Conservation (phyloP, 2,113 vertebrate species). For the Hystrix brachyura region DNA sequence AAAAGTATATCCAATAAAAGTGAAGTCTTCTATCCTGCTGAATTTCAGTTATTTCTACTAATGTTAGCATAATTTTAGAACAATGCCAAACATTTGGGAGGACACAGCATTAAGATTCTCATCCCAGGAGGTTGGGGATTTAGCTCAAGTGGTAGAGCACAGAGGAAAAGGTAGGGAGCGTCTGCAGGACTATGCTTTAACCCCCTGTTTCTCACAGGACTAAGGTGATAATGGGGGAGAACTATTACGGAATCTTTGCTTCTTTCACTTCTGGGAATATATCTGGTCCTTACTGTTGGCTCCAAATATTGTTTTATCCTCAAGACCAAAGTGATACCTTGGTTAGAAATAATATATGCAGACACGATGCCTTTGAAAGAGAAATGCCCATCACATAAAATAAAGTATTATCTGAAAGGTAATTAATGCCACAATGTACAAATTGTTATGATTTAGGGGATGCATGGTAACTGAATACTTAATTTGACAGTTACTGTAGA, state of each 20-base stretch:
- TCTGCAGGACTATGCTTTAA: neutral
- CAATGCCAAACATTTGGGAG: conserved; percentile 43
- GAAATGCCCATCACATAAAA: conserved; percentile 45
- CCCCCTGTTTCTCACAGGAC: neutral
- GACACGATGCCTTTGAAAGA: conserved; percentile 51
- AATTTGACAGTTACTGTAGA: conserved; percentile 56
- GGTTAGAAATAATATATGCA: conserved; percentile 46
- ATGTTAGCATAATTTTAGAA: neutral
- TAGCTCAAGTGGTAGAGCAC: no score
- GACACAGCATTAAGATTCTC: neutral
- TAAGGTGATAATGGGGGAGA: neutral
- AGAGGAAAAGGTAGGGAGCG: conserved; percentile 21
- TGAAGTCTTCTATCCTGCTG: neutral
- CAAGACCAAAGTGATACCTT: conserved; percentile 47
- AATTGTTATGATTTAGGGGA: conserved; percentile 56
- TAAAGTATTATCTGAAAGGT: conserved; percentile 41
- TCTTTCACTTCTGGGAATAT: conserved; percentile 21
- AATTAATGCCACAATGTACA: conserved; percentile 52
- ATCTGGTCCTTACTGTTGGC: neutral
- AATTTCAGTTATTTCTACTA: conserved; percentile 52
- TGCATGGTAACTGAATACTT: conserved; percentile 41
- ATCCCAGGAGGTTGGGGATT: neutral
- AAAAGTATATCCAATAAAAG: conserved; percentile 31
- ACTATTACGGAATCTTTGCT: neutral
- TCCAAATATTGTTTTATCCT: conserved; percentile 27